Percentiles rank a stretch among this genome's conserved stretches.
Conservation (phyloP, 1,140 invertebrate genomes). For the Sinonovacula constricta region DNA sequence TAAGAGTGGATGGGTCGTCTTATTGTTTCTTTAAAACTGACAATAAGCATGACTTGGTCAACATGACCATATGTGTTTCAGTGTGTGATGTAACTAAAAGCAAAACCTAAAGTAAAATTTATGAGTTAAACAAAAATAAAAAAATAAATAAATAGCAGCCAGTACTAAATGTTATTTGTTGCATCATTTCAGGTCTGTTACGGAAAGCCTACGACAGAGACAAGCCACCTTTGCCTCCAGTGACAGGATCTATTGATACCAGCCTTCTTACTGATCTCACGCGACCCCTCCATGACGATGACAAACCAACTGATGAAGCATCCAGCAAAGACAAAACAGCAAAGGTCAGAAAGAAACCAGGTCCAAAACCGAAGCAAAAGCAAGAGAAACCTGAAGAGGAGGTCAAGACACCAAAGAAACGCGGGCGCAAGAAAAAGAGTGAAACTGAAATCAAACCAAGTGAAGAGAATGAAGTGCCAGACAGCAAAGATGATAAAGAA, state of each 20-base stretch:
- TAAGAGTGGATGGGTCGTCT: no score
- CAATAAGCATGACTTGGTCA: no score
- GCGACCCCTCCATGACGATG: slow-evolving; percentile 1
- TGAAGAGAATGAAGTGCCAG: slow-evolving; percentile 22
- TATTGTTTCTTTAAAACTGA: no score
- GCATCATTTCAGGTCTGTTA: slow-evolving; percentile 42
- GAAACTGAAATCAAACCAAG: slow-evolving; percentile 20
- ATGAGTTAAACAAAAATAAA: no score
- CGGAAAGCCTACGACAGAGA: slow-evolving; percentile 43
- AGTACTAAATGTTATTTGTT: no score
- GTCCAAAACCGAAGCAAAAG: slow-evolving; percentile 61
- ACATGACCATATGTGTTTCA: no score
- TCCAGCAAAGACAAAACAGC: slow-evolving; percentile 25
- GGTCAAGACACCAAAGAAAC: slow-evolving; percentile 46
- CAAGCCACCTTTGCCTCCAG: slow-evolving; percentile 46
- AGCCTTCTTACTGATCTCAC: slow-evolving; percentile 17
- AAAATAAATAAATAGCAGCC: no score
- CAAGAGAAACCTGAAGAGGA: slow-evolving; percentile 48
- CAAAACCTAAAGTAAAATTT: no score
- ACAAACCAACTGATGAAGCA: background rate
- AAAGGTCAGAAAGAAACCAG: slow-evolving; percentile 53
- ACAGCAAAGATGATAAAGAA: slow-evolving; percentile 28
- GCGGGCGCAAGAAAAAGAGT: slow-evolving; percentile 54
- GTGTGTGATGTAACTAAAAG: no score
- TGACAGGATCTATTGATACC: slow-evolving; percentile 13